Conservation (phyloP, 2,113 vertebrate genomes). For the Daubentonia madagascariensis region DNA sequence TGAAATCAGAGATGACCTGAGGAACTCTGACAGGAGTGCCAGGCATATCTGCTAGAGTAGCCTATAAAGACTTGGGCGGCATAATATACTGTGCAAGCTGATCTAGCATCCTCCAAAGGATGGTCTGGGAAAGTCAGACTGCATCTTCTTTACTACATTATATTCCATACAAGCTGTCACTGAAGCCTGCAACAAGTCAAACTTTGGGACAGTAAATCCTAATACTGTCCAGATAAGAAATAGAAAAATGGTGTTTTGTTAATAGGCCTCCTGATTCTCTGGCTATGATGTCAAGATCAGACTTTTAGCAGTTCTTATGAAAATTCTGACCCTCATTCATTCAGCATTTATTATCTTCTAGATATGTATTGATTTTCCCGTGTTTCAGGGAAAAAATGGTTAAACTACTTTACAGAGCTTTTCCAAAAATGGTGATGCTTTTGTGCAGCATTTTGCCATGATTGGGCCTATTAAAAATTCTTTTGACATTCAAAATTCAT, state of each 20-base stretch:
- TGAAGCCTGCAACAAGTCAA: conserved; percentile 20
- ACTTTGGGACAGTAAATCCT: background rate
- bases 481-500: conserved; percentile 53
- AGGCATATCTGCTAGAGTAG: background rate
- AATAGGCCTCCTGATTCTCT: background rate
- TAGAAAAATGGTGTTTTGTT: background rate
- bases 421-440: background rate
- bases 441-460: conserved; percentile 33
- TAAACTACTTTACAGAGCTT: conserved; percentile 9
- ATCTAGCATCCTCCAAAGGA: background rate
- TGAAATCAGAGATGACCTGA: background rate
- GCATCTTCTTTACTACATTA: background rate
- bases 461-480: background rate
- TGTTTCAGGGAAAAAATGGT: conserved; percentile 38
- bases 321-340: background rate
- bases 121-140: background rate
- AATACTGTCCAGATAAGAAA: background rate
- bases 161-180: background rate
- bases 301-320: conserved; percentile 6
- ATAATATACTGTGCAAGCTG: background rate
- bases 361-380: background rate
- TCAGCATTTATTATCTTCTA: background rate
- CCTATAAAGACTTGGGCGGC: background rate
- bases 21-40: background rate
- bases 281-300: background rate